phyloP scores from a whole-genome alignment of 2,113 vertebrate species.

The Pycnonotus jocosus region DNA sequence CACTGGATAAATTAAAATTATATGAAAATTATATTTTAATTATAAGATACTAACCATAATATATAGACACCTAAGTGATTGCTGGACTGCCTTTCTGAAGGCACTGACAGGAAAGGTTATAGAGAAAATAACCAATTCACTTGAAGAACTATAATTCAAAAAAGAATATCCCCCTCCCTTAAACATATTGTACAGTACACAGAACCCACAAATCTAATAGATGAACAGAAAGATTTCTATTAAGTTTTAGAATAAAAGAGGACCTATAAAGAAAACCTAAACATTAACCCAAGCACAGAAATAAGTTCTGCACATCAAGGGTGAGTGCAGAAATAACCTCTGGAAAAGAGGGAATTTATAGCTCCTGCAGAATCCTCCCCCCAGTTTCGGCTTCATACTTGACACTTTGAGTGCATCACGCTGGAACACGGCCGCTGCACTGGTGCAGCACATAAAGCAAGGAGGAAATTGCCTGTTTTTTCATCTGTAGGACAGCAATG shows the following conservation, averaged over 20 bases:
- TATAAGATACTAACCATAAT: background rate
- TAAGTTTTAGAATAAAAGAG: background rate
- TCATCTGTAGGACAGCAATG: background rate
- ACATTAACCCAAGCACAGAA: conserved; percentile 4
- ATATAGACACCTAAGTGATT: background rate
- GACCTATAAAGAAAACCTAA: conserved; percentile 13
- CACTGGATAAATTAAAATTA: background rate
- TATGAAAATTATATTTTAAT: background rate
- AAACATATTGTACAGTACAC: background rate
- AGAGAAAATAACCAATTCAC: background rate
- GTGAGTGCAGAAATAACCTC: background rate
- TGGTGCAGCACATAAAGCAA: background rate
- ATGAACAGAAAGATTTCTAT: background rate
- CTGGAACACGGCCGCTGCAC: background rate
- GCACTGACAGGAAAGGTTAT: background rate
- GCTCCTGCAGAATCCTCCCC: background rate
- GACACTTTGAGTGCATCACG: background rate
- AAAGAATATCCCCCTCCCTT: background rate
- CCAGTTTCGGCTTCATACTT: background rate
- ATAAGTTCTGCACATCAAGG: background rate
- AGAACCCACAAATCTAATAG: background rate
- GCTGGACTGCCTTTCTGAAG: background rate
- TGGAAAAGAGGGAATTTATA: conserved; percentile 1
- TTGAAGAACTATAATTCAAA: background rate
- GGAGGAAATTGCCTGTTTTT: background rate